A percentile compares a stretch with the other conserved stretches of the same genome.
These are phyloP conservation scores for Callochromis pleurospilus DNA, from an alignment of 2,113 vertebrate species.

Conservation along the genomic window DNA sequence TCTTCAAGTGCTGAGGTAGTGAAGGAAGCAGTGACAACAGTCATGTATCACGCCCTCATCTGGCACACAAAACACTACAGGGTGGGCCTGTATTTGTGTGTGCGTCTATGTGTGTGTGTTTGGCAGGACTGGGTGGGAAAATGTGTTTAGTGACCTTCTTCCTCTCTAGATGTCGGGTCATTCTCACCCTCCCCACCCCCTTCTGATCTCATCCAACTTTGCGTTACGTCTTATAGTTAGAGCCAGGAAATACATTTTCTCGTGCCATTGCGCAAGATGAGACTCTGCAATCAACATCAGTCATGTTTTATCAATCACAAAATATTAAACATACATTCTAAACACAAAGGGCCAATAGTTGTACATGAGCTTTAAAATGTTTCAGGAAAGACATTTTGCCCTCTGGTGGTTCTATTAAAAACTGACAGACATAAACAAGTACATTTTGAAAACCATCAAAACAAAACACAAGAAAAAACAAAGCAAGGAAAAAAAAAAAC, in stretches of 20 bases:
- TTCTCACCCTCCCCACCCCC: conserved; percentile 16
- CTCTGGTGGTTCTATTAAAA: conserved; percentile 17
- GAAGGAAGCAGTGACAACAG: conserved; percentile 47
- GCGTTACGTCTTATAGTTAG: not conserved
- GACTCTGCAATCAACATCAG: not conserved
- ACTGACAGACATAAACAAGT: not conserved
- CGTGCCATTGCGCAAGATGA: not conserved
- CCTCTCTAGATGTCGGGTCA: conserved; percentile 51
- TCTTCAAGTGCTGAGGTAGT: conserved; percentile 23
- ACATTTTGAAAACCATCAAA: not conserved
- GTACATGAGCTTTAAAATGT: not conserved
- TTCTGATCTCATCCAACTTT: conserved; percentile 16
- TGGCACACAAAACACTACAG: conserved; percentile 34
- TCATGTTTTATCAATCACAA: not conserved
- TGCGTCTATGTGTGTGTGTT: not conserved
- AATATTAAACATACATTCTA: not conserved
- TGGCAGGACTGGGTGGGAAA: conserved; percentile 46
- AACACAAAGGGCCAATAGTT: not conserved
- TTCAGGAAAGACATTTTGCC: conserved; percentile 14
- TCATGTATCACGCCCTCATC: conserved; percentile 60
- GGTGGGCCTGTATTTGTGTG: conserved; percentile 14
- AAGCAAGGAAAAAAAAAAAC: not conserved
- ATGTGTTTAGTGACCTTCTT: conserved; percentile 58
- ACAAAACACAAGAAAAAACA: not conserved
- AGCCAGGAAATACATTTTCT: not conserved